Evolutionary conservation across 2,888 invertebrate species (phyloP), one percentile per base, ranked within the genome.

Genomic region (Lepidocyrtoides sp.): DNA sequence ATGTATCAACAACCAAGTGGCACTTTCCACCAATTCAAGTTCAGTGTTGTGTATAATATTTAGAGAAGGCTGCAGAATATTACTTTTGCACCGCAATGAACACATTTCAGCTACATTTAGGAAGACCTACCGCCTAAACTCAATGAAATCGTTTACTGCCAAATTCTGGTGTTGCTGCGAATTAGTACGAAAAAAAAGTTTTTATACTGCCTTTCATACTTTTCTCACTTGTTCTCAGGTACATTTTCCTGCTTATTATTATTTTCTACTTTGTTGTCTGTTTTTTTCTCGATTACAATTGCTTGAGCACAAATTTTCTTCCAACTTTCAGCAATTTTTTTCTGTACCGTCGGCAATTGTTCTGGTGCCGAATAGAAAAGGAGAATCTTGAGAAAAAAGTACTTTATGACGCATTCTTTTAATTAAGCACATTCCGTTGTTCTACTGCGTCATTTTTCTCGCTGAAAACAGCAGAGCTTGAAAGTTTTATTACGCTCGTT

Each of bases 41-140:
- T 87, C 79, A 79, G 48, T 87, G 77, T 79, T 60, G 87, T 87
- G 87, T 79, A 66, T 79, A 87, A 87, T 86, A 75, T 75, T 23
- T 23, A 17, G 32, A 79, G 66, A 66, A 29, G 12, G 29, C 26
- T 29, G n/a, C 8, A 69, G 20, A 44, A 75, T 57, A 41, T 41
- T 57, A 81, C n/a, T 41, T 48, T 48, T 5, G 29, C 26, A 32
- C 4, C 48, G 26, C 75, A 26, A 75, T 75, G 48, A 75, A 75
- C 14, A 17, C 17, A 48, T 10, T 2, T n/a, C 23, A 41, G n/a
- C 20, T 10, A 8, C 54, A 41, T 41, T 7, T 41, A 41, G 5
- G n/a, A 14, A 29, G 17, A 36, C 3, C 14, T 17, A 41, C 69
- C n/a, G 17, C 2, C 32, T 66, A 32, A 66, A 66, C 63, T 29